These are phyloP conservation scores for Zoroaster sp. DNA, from an alignment of 53 echinoderm and acorn worm genomes.

Conservation along the genomic window DNA sequence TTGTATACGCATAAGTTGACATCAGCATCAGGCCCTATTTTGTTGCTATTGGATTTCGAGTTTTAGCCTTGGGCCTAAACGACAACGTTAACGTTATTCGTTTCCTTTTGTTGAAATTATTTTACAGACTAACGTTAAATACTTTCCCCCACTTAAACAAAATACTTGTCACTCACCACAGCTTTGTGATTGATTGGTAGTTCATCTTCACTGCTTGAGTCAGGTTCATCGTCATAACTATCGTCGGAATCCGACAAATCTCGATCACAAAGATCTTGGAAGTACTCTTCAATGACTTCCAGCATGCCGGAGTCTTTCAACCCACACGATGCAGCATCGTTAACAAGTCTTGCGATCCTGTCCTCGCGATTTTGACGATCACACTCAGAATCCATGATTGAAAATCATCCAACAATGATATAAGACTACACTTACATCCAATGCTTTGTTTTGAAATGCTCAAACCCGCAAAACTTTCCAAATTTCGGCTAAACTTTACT, in stretches of 20 bases:
- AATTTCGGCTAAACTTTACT: neutral
- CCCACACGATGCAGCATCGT: neutral
- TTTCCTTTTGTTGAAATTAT: neutral
- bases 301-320: slow-evolving; percentile 3
- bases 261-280: neutral
- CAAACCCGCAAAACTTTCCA: neutral
- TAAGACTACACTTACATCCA: neutral
- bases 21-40: too few species aligned
- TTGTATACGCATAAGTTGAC: neutral
- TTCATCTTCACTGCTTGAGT: slow-evolving; percentile 16
- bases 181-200: neutral
- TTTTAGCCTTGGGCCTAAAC: neutral
- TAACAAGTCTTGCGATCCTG: slow-evolving; percentile 3
- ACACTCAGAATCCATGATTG: slow-evolving; percentile 5
- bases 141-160: neutral
- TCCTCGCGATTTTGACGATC: neutral
- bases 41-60: neutral
- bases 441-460: neutral
- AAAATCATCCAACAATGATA: neutral
- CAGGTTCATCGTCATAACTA: slow-evolving; percentile 1
- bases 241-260: slow-evolving; percentile 9
- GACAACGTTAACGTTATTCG: too few species aligned
- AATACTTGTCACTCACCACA: slow-evolving; percentile 1
- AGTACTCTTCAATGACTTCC: neutral
- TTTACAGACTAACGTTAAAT: neutral